Evolutionary conservation across 2,113 vertebrate species (phyloP).

Genomic region (Galbula dea): DNA sequence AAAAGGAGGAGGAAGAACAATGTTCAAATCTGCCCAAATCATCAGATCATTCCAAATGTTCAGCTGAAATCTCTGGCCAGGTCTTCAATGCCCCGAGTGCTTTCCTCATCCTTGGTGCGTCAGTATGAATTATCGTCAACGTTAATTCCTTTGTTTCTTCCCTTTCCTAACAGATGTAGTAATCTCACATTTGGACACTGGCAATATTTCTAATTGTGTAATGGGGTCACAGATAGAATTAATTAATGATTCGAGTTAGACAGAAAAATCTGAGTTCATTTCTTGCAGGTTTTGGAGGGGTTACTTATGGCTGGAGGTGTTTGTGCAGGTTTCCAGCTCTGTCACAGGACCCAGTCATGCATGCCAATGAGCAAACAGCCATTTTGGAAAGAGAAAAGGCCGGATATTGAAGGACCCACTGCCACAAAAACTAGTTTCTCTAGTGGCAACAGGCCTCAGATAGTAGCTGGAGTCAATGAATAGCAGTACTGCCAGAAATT

Average conservation of each 20-base stretch:
- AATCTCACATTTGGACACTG: slow-evolving; percentile 42
- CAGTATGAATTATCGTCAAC: slow-evolving; percentile 63
- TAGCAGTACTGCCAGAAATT: neutral
- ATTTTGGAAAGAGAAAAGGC: neutral
- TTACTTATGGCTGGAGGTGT: neutral
- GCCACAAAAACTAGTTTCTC: neutral
- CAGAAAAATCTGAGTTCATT: slow-evolving; percentile 29
- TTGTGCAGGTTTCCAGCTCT: neutral
- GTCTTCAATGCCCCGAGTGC: slow-evolving; percentile 23
- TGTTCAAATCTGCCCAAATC: neutral
- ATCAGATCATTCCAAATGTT: slow-evolving; percentile 14
- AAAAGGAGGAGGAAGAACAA: neutral
- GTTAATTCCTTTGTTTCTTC: slow-evolving; percentile 60
- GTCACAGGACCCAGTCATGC: neutral
- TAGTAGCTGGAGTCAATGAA: neutral
- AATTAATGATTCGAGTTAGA: slow-evolving; percentile 57
- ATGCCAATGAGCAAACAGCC: neutral
- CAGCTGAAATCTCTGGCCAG: slow-evolving; percentile 10
- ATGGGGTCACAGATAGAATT: slow-evolving; percentile 29
- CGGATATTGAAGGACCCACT: neutral
- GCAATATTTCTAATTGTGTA: slow-evolving; percentile 54
- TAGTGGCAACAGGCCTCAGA: neutral
- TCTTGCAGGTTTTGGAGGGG: slow-evolving; percentile 29
- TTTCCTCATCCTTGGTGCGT: slow-evolving; percentile 24
- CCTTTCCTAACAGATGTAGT: slow-evolving; percentile 61